phyloP scores from a whole-genome alignment of 1,140 invertebrate genomes.

The Ips nitidus region DNA sequence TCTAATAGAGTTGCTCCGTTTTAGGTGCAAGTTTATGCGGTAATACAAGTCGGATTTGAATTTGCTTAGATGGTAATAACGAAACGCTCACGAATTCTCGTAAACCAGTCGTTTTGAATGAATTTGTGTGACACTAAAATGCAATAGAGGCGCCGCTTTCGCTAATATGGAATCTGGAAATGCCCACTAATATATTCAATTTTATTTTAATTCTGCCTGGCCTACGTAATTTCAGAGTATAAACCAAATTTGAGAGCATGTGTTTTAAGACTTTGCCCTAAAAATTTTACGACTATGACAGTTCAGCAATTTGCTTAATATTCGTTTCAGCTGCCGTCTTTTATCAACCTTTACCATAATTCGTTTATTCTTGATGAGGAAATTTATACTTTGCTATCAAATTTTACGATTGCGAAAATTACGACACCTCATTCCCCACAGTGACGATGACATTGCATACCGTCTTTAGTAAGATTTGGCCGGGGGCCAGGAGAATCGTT shows the following conservation, averaged over 20 bases:
- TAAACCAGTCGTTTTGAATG: too few relatives aligned
- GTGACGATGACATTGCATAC: conserved; percentile 5
- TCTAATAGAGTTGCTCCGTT: background rate
- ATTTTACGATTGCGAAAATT: conserved; percentile 19
- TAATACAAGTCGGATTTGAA: too few relatives aligned
- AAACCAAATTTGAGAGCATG: too few relatives aligned
- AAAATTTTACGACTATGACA: background rate
- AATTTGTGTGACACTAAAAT: too few relatives aligned
- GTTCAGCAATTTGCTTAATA: background rate
- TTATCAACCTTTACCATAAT: background rate
- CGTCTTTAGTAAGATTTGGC: conserved; percentile 6
- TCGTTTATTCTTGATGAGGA: background rate
- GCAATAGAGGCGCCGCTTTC: too few relatives aligned
- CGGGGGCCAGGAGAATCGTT: conserved; percentile 16
- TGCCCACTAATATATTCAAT: too few relatives aligned
- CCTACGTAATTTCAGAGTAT: too few relatives aligned
- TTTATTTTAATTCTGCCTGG: too few relatives aligned
- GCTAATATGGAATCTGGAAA: too few relatives aligned
- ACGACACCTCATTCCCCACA: conserved; percentile 14
- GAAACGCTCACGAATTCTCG: too few relatives aligned
- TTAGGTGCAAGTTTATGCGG: background rate
- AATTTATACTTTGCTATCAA: conserved; percentile 13
- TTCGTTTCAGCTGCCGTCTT: too few relatives aligned
- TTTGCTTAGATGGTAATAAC: too few relatives aligned
- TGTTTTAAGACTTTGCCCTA: background rate